Conservation (phyloP, 2,797 vertebrate genomes). For the Psittacula derbiana region DNA sequence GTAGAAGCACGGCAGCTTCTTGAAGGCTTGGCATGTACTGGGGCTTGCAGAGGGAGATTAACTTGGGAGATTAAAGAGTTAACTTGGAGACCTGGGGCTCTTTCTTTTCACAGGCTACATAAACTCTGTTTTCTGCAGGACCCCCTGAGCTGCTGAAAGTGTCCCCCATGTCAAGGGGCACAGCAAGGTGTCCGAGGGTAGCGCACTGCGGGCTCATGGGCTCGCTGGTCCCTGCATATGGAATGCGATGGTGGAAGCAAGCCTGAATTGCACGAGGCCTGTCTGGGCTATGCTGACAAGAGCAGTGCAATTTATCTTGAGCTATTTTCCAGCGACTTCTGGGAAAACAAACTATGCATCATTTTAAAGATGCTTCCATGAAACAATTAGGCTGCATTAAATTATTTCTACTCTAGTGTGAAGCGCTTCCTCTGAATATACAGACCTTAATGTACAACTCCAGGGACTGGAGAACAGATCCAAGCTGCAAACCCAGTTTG, state of each 20-base stretch:
- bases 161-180: fast-evolving
- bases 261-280: fast-evolving
- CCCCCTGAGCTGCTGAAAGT: not conserved
- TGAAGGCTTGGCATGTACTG: fast-evolving
- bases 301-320: not conserved
- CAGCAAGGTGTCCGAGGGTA: fast-evolving
- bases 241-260: fast-evolving
- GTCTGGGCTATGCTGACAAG: not conserved
- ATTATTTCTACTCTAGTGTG: not conserved
- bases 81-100: not conserved
- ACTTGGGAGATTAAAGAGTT: not conserved
- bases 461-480: not conserved
- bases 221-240: fast-evolving
- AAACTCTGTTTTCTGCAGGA: not conserved
- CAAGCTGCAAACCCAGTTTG: not conserved
- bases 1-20: not conserved
- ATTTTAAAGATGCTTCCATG: conserved; percentile 20
- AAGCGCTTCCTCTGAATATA: not conserved
- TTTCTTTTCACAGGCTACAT: not conserved
- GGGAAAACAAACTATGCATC: conserved; percentile 16
- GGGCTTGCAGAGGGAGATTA: not conserved
- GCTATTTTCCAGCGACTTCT: not conserved
- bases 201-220: fast-evolving
- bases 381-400: conserved; percentile 22
- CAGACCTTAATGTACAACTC: not conserved